phyloP scores from a whole-genome alignment of 1,140 invertebrate species.

The Lethocerus indicus region DNA sequence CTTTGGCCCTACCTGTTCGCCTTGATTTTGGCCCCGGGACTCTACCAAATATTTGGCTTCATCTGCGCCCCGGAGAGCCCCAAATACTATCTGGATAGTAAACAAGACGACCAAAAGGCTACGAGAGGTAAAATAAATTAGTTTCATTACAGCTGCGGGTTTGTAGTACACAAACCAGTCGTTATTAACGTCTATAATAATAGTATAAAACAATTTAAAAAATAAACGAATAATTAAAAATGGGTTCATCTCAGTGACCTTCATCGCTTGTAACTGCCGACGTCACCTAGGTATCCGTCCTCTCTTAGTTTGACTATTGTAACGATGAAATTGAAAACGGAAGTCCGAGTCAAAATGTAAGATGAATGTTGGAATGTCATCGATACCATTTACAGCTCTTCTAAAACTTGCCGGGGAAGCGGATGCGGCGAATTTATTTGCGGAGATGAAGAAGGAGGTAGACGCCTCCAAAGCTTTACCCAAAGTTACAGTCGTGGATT shows the following conservation, averaged over 20 bases:
- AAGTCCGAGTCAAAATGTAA: too few species aligned
- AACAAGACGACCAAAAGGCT: constrained; percentile 37
- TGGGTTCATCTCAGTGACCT: too few species aligned
- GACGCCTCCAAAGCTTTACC: constrained; percentile 53
- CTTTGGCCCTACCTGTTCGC: constrained; percentile 50
- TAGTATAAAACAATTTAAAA: too few species aligned
- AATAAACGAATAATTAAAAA: too few species aligned
- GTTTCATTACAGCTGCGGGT: neutral
- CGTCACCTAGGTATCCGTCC: too few species aligned
- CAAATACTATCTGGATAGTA: constrained; percentile 60
- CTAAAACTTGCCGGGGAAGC: constrained; percentile 54
- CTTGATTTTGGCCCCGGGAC: constrained; percentile 53
- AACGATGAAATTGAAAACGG: too few species aligned
- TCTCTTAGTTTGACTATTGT: too few species aligned
- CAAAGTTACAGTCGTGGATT: constrained; percentile 48
- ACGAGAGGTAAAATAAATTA: constrained; percentile 11
- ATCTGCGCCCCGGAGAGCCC: constrained; percentile 82
- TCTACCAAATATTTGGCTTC: constrained; percentile 53
- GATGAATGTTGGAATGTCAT: too few species aligned
- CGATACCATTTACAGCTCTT: constrained; percentile 38
- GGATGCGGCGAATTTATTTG: constrained; percentile 67
- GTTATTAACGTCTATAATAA: too few species aligned
- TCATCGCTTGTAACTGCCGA: too few species aligned
- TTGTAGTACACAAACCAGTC: neutral
- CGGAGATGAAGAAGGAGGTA: constrained; percentile 65